These are phyloP conservation scores for Apteryx mantelli DNA, from an alignment of 2,113 vertebrate species.

Conservation along the genomic window DNA sequence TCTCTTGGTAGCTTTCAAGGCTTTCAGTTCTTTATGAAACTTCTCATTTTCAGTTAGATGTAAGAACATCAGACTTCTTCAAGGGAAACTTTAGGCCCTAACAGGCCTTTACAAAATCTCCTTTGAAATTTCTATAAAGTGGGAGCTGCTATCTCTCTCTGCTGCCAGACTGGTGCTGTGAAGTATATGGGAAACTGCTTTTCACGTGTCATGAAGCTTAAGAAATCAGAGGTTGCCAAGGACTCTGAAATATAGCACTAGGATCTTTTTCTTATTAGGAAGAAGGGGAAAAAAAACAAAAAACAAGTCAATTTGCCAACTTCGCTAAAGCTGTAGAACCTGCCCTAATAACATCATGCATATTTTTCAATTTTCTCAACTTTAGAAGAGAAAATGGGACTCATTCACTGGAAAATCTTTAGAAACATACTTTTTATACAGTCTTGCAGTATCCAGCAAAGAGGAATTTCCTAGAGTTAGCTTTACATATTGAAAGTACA, in stretches of 20 bases:
- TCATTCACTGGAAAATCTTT: background rate
- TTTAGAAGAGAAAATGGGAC: background rate
- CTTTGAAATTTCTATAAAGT: rapidly evolving
- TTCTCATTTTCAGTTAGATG: background rate
- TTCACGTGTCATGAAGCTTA: background rate
- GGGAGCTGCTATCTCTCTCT: background rate
- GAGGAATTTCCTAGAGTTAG: background rate
- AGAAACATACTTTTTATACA: background rate
- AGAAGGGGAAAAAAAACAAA: background rate
- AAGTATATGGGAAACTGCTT: background rate
- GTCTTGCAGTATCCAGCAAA: background rate
- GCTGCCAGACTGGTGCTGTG: background rate
- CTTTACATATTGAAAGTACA: background rate
- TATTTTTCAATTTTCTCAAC: background rate
- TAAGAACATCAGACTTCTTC: background rate
- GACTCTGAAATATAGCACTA: background rate
- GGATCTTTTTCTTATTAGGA: background rate
- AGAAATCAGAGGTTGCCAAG: background rate
- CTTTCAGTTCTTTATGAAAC: background rate
- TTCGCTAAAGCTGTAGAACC: background rate
- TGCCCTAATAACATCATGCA: rapidly evolving
- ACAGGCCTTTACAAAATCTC: background rate
- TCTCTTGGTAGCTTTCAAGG: background rate
- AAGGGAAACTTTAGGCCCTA: background rate
- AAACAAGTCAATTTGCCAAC: background rate